phyloP scores from a whole-genome alignment of 1,140 invertebrate species.

The Batillaria attramentaria region DNA sequence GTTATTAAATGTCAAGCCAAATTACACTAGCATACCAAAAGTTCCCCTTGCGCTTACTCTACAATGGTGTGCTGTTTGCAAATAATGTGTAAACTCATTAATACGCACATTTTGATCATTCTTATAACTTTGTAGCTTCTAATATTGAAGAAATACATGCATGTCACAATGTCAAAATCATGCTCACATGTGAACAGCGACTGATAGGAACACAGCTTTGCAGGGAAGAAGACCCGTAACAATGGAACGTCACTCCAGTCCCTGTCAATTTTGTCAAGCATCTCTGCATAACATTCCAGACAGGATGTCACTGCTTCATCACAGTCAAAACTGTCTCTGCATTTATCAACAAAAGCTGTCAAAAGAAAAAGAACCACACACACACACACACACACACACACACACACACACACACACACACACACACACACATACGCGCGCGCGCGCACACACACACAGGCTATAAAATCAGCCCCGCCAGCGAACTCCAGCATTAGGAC shows the following conservation, averaged over 20 bases:
- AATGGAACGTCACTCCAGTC: constrained; percentile 25
- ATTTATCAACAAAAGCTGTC: no score
- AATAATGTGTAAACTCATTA: neutral
- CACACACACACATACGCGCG: constrained; percentile 1
- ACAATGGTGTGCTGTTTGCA: neutral
- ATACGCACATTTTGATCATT: neutral
- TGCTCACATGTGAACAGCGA: neutral
- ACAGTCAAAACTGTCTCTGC: neutral
- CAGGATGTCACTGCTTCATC: neutral
- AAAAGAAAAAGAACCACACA: no score
- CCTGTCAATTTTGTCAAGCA: neutral
- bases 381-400: neutral
- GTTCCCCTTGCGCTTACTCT: neutral
- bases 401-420: constrained; percentile 13
- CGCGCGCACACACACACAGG: neutral
- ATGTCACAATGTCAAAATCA: neutral
- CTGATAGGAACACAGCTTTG: neutral
- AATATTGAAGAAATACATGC: neutral
- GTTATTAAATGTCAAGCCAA: no score
- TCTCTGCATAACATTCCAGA: constrained; percentile 6
- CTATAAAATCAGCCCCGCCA: neutral
- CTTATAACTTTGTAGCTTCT: neutral
- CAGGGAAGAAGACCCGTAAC: constrained; percentile 18
- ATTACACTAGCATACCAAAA: neutral
- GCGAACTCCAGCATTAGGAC: neutral